A percentile compares a stretch with the other conserved stretches of the same genome.
Evolutionary conservation across 2,888 invertebrate genomes (phyloP).

Genomic region (Neuroscelio doddi): DNA sequence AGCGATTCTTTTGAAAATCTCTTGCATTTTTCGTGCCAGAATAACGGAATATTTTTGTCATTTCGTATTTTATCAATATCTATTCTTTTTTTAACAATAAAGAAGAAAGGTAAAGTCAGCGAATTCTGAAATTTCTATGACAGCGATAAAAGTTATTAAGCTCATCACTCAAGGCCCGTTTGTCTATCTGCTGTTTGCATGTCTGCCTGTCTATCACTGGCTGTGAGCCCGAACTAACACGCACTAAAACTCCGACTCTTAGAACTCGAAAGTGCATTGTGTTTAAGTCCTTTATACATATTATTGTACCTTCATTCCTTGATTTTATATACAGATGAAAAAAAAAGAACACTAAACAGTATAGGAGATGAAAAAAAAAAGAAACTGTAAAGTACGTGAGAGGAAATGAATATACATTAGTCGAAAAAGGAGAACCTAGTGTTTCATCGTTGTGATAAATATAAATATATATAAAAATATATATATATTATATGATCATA

Average conservation of each 20-base stretch:
- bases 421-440: constrained; percentile 41
- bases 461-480: constrained; percentile 25
- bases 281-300: constrained; percentile 44
- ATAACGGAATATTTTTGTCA: too few relatives aligned
- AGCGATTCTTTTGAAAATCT: too few relatives aligned
- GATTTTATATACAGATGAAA: constrained; percentile 42
- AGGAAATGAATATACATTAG: constrained; percentile 32
- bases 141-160: constrained; percentile 14
- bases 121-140: constrained; percentile 37
- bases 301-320: constrained; percentile 42
- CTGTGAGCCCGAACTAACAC: constrained; percentile 47
- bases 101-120: too few relatives aligned
- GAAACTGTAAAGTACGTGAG: constrained; percentile 33
- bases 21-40: too few relatives aligned
- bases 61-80: too few relatives aligned
- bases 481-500: constrained; percentile 40
- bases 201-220: constrained; percentile 52
- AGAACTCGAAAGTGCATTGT: constrained; percentile 43
- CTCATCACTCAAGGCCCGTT: constrained; percentile 21
- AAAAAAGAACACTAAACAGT: constrained; percentile 34
- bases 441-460: constrained; percentile 60
- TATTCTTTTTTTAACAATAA: too few relatives aligned
- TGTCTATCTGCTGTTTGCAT: constrained; percentile 39
- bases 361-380: background rate
- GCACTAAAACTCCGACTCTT: constrained; percentile 44